Conservation (phyloP, 1,140 invertebrate genomes). For the Pachypsylla venusta region DNA sequence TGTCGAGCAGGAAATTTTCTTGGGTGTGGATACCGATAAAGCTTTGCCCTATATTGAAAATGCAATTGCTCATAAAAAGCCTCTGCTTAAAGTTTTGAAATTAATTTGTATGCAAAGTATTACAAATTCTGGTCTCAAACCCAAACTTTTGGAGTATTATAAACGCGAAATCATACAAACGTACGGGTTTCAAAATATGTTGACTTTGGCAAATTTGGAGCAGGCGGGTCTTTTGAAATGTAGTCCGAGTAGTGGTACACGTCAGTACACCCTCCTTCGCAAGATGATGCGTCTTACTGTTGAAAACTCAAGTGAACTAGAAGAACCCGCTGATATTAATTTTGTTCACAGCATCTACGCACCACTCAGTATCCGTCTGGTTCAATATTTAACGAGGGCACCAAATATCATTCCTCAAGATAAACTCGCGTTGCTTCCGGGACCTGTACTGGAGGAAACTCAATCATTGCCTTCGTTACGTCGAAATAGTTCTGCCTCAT, state of each 20-base stretch:
- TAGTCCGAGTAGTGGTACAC: conserved; percentile 10
- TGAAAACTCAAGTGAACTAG: conserved; percentile 64
- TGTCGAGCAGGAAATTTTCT: conserved; percentile 80
- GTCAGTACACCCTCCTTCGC: conserved; percentile 23
- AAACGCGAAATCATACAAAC: conserved; percentile 82
- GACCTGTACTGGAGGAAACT: conserved; percentile 39
- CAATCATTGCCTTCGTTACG: conserved; percentile 32
- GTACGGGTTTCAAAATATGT: conserved; percentile 74
- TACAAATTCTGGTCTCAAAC: conserved; percentile 77
- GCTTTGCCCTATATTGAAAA: conserved; percentile 78
- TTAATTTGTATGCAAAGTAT: conserved; percentile 79
- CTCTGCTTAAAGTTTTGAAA: conserved; percentile 47
- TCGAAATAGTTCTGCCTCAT: conserved; percentile 39
- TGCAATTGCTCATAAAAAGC: conserved; percentile 66
- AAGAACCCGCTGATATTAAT: conserved; percentile 72
- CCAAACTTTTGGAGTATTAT: conserved; percentile 79
- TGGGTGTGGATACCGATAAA: conserved; percentile 82
- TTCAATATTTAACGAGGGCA: conserved; percentile 48
- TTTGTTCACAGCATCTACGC: conserved; percentile 91
- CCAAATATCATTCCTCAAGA: conserved; percentile 46
- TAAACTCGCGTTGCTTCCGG: conserved; percentile 46
- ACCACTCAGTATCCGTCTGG: conserved; percentile 75
- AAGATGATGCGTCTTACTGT: conserved; percentile 64
- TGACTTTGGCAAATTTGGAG: conserved; percentile 75
- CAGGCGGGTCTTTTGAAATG: conserved; percentile 63